Conservation (phyloP, 23 tunicate species). For the Trididemnum nubilum region DNA sequence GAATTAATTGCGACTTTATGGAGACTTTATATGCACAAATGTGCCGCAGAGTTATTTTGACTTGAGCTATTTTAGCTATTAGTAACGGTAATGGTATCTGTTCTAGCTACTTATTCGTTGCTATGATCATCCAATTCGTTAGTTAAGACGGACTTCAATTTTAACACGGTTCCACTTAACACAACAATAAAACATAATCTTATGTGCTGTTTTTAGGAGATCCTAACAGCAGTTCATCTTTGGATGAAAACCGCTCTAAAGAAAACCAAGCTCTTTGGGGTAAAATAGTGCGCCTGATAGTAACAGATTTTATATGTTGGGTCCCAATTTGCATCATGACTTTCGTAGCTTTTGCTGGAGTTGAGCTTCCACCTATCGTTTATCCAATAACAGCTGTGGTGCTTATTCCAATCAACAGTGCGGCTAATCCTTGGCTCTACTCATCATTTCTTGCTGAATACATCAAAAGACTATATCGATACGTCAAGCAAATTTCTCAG, state of each 20-base stretch:
- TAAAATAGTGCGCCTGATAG: slow-evolving; percentile 49
- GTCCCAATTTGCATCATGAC: slow-evolving; percentile 66
- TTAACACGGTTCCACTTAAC: no score
- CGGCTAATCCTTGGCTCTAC: slow-evolving; percentile 52
- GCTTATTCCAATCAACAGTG: slow-evolving; percentile 52
- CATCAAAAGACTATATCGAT: not conserved
- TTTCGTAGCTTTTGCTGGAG: slow-evolving; percentile 43
- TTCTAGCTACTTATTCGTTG: no score
- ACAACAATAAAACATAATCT: no score
- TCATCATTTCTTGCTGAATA: slow-evolving; percentile 28
- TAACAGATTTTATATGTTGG: slow-evolving; percentile 73
- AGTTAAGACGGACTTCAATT: no score
- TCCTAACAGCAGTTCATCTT: not conserved
- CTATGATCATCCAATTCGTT: no score
- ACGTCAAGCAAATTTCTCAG: not conserved
- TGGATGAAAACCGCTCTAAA: slow-evolving; percentile 34
- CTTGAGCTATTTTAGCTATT: no score
- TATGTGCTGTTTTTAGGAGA: slow-evolving; percentile 1
- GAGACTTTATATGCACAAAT: no score
- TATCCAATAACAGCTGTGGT: slow-evolving; percentile 36
- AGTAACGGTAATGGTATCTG: no score
- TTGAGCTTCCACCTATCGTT: slow-evolving; percentile 10
- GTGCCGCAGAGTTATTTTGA: no score
- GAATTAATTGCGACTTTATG: no score
- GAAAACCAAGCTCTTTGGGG: slow-evolving; percentile 68